Base-by-base conservation (phyloP, 1,140 invertebrate genomes). In the Laupala kohalensis region DNA sequence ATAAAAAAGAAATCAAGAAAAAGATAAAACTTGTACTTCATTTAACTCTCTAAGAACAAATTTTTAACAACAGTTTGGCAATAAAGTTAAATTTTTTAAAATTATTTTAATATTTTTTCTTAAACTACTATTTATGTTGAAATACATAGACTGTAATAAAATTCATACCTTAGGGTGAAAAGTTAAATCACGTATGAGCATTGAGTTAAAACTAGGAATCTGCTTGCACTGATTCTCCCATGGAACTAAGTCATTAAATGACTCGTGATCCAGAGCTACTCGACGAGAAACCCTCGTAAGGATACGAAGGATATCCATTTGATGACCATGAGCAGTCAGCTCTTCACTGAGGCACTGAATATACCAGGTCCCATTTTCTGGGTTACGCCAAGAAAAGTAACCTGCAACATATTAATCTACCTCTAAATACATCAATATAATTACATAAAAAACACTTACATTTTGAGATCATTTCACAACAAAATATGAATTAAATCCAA, bases 341-440 rank as follows among this genome's bases (percentile, higher is more conserved):
- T 88, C 80, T 9, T 83, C 75, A 71, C 85, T 87, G 6, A 92
- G 77, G 29, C 84, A 83, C 75, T 91, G 89, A 19, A 92, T 83
- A 76, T 90, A 92, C 89, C 89, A 91, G 0, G 88, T 88, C 0
- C 88, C 88, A 29, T 83, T 79, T 6, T 79, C 79, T 4, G 85
- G 86, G 79, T 89, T 88, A 29, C 89, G 80, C 87, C 88, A 92
- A 0, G 89, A 88, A 76, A 84, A 89, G 74, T 85, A 88, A 72
- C 88, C 90, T 89, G 71, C n/a, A 73, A 73, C 25, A 75, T 78
- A 74, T 24, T 74, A 71, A 74, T 71, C n/a, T n/a, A n/a, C n/a
- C n/a, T n/a, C n/a, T n/a, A n/a, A n/a, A n/a, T n/a, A n/a, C n/a
- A n/a, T n/a, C n/a, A n/a, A n/a, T n/a, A n/a, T n/a, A n/a, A n/a